Percentiles rank a stretch among this genome's conserved stretches.
phyloP scores from a whole-genome alignment of 2,797 vertebrate genomes.

The Valencia hispanica region DNA sequence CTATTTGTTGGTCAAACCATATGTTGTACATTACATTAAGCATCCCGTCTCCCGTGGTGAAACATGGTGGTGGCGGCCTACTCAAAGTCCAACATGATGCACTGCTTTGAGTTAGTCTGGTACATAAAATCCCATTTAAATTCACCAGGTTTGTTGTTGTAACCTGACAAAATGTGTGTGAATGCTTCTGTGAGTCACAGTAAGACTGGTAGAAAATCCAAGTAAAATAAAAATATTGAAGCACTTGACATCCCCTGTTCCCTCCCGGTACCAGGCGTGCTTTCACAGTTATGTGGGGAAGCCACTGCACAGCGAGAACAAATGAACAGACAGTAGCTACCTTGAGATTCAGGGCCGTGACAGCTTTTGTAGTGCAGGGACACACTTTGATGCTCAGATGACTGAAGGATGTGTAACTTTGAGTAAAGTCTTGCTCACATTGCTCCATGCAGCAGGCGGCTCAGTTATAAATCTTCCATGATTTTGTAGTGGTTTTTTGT shows the following conservation, averaged over 20 bases:
- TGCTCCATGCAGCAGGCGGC: background rate
- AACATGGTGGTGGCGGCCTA: background rate
- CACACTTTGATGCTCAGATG: background rate
- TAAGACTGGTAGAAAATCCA: background rate
- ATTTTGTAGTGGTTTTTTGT: background rate
- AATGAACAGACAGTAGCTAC: constrained; percentile 33
- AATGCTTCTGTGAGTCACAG: background rate
- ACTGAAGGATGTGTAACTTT: constrained; percentile 16
- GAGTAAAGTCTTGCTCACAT: background rate
- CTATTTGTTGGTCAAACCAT: background rate
- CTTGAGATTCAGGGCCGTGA: constrained; percentile 16
- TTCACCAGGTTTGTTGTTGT: background rate
- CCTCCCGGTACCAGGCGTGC: constrained; percentile 5
- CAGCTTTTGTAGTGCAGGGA: constrained; percentile 27
- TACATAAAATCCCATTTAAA: background rate
- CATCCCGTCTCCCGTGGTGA: too few species aligned
- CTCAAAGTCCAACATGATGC: background rate
- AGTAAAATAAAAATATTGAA: constrained; percentile 1
- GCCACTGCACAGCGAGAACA: constrained; percentile 9
- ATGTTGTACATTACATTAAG: background rate
- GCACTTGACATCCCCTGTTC: background rate
- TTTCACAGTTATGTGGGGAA: background rate
- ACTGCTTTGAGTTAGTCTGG: background rate
- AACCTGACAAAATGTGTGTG: background rate
- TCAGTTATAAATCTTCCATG: background rate